Base-by-base conservation (phyloP, 1,140 invertebrate species). In the Panulirus ornatus region DNA sequence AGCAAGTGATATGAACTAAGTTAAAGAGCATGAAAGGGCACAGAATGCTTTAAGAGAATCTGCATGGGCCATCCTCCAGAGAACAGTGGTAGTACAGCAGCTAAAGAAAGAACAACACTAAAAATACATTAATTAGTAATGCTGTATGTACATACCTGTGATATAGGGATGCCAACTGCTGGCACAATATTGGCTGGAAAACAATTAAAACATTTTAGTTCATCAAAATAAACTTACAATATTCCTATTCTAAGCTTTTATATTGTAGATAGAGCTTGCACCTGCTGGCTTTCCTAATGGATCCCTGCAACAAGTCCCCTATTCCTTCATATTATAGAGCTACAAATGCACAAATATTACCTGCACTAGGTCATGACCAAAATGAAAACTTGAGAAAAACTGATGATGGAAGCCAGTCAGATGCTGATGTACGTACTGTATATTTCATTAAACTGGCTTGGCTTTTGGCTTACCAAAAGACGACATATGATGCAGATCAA, bases 111-210 rank as follows among this genome's bases (percentile, higher is more conserved):
- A 30, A 66, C 58, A 30, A 66, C 58, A 66, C 58, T 66, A 66
- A 66, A 30, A 66, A 30, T 66, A 66, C 58, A 66, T 19, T 66
- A 27, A 66, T 66, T 66, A 66, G 11, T 47, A 47, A n/a, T 47
- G 14, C 14, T 47, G 44, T 19, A 66, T 58, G 58, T 66, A 66
- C 86, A 42, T 82, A 91, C 91, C 91, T 91, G 91, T 75, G 86
- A 88, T 81, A 91, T 89, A 22, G 91, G 91, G 40, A 91, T 91
- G 36, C 91, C 91, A 75, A 91, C 91, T 44, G 91, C 86, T 44
- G 81, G 91, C 42, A 91, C 86, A 36, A 91, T 91, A 44, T 85
- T 84, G 36, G 86, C 91, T 91, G 91, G 3, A 88, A 90, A 75
- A 81, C 22, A 44, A 63, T 36, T 70, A 36, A 42, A 70, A 2